phyloP scores from a whole-genome alignment of 2,888 invertebrate species.

The Tachina grossa region DNA sequence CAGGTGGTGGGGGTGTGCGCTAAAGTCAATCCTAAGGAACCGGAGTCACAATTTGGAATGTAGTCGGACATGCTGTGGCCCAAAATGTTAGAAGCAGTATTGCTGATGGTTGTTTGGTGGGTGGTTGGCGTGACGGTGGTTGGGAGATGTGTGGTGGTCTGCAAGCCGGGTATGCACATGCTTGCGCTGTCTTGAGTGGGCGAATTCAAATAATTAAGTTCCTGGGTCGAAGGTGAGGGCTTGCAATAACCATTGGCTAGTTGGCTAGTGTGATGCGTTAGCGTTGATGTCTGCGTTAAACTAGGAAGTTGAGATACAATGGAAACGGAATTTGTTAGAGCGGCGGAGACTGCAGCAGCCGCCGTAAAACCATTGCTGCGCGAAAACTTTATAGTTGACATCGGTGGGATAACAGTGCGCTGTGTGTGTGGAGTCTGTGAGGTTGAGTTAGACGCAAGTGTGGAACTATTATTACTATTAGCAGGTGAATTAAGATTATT shows the following conservation, averaged over 20 bases:
- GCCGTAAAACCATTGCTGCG: slow-evolving; percentile 77
- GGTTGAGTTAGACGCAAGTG: slow-evolving; percentile 50
- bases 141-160: slow-evolving; percentile 73
- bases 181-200: slow-evolving; percentile 79
- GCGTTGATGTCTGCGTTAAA: slow-evolving; percentile 71
- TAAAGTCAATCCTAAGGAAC: slow-evolving; percentile 70
- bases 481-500: slow-evolving; percentile 47
- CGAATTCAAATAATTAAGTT: slow-evolving; percentile 81
- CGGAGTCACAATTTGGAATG: slow-evolving; percentile 79
- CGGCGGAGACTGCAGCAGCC: slow-evolving; percentile 73
- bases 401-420: slow-evolving; percentile 81
- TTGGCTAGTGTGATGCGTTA: slow-evolving; percentile 74
- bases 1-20: slow-evolving; percentile 69
- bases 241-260: slow-evolving; percentile 82
- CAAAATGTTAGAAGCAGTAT: slow-evolving; percentile 64
- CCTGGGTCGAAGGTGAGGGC: slow-evolving; percentile 81
- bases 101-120: slow-evolving; percentile 72
- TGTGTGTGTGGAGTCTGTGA: slow-evolving; percentile 64
- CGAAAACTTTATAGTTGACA: slow-evolving; percentile 81
- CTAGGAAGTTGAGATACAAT: slow-evolving; percentile 72
- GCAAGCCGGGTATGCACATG: slow-evolving; percentile 72
- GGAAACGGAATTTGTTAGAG: slow-evolving; percentile 67
- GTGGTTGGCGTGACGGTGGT: slow-evolving; percentile 71
- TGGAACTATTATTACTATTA: slow-evolving; percentile 33
- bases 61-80: slow-evolving; percentile 77